Conservation (phyloP, 2,113 vertebrate genomes). For the Ictalurus furcatus region DNA sequence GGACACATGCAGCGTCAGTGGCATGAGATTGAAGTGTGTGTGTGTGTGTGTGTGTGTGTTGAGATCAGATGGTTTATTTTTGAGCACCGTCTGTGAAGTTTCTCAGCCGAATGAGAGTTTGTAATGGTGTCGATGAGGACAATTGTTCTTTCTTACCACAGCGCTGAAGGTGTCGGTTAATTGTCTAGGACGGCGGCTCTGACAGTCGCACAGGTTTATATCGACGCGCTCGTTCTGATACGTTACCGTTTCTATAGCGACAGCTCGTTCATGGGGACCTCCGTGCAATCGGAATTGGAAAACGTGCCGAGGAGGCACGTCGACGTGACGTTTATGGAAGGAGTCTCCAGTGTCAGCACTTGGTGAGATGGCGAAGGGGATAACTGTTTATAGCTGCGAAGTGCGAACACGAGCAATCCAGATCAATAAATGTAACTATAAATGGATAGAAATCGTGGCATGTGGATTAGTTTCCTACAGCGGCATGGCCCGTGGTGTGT, state of each 20-base stretch:
- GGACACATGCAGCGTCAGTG: neutral
- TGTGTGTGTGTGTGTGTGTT: slow-evolving; percentile 4
- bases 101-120: neutral
- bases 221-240: neutral
- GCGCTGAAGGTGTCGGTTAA: neutral
- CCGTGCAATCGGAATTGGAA: neutral
- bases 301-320: neutral
- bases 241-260: neutral
- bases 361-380: neutral
- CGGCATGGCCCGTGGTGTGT: neutral
- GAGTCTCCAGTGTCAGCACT: neutral
- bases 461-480: neutral
- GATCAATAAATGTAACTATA: neutral
- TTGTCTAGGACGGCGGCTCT: neutral
- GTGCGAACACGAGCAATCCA: neutral
- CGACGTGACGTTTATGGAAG: neutral
- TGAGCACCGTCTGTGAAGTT: neutral
- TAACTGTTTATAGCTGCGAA: neutral
- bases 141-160: neutral
- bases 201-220: neutral
- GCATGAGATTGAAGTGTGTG: neutral
- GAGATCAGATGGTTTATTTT: neutral
- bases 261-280: neutral
- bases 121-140: neutral
- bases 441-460: neutral